A percentile compares a stretch with the other conserved stretches of the same genome.
Evolutionary conservation across 2,888 invertebrate species (phyloP).

Genomic region (Pocota personata): DNA sequence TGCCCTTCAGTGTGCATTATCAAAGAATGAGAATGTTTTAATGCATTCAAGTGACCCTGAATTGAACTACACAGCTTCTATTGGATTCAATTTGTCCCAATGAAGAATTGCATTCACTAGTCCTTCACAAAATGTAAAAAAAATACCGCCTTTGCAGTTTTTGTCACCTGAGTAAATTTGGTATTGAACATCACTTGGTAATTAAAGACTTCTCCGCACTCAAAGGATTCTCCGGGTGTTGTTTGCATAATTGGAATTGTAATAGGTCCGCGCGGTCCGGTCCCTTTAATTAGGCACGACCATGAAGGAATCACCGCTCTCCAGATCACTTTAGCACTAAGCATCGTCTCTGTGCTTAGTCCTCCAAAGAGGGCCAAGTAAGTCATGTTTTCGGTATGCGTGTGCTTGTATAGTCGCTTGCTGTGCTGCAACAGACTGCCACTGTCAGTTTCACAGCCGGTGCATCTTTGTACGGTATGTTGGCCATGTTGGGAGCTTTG

Average conservation of each 20-base stretch:
- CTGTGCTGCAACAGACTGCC: constrained; percentile 59
- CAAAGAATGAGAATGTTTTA: too few species aligned
- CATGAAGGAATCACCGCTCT: constrained; percentile 34
- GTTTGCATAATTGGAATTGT: constrained; percentile 73
- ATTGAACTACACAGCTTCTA: too few species aligned
- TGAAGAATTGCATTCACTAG: background rate
- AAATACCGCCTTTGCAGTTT: constrained; percentile 1
- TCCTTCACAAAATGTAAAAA: background rate
- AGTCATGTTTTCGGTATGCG: constrained; percentile 73
- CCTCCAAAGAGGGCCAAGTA: constrained; percentile 51
- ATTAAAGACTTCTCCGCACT: constrained; percentile 55
- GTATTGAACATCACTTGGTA: constrained; percentile 46
- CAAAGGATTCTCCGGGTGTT: constrained; percentile 59
- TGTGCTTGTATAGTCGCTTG: constrained; percentile 54
- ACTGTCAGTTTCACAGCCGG: constrained; percentile 66
- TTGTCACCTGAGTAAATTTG: constrained; percentile 44
- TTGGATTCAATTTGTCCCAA: background rate
- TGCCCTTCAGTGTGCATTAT: too few species aligned
- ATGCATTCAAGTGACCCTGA: too few species aligned
- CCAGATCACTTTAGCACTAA: constrained; percentile 8
- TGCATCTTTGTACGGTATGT: constrained; percentile 68
- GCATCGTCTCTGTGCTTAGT: background rate
- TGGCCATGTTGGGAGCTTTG: constrained; percentile 66
- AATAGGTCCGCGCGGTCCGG: constrained; percentile 37
- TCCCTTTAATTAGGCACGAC: constrained; percentile 69